phyloP scores from a whole-genome alignment of 53 echinoderm and acorn worm species.

The Mesocentrotus franciscanus region DNA sequence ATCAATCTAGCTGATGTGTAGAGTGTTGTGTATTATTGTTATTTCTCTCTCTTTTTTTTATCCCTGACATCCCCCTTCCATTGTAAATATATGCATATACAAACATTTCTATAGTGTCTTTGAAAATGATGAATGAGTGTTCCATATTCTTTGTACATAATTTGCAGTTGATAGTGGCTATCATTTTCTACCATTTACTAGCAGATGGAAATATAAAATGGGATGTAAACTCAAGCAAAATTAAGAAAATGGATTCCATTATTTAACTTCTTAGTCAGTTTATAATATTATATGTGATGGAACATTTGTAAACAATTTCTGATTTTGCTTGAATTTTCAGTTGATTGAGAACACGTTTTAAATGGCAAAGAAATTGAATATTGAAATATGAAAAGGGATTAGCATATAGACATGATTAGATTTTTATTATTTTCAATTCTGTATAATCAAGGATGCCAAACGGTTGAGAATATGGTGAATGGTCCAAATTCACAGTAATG shows the following conservation, averaged over 20 bases:
- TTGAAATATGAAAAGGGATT: not conserved
- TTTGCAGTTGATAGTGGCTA: not conserved
- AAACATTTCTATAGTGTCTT: not conserved
- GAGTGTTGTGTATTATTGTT: not conserved
- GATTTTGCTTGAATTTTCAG: not conserved
- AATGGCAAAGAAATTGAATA: not conserved
- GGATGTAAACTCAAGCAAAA: not conserved
- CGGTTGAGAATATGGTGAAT: not conserved
- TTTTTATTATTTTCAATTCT: not conserved
- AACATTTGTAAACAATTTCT: not conserved
- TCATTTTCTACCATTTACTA: not conserved
- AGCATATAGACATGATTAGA: not conserved
- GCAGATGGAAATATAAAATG: not conserved
- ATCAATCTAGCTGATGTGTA: not conserved
- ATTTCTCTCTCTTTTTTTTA: not conserved
- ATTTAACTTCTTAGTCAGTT: not conserved
- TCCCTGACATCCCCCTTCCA: not conserved
- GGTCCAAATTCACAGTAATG: not conserved
- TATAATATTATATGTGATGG: not conserved
- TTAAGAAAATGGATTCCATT: too few relatives aligned
- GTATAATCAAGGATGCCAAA: not conserved
- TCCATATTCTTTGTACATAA: not conserved
- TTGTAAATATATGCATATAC: slow-evolving; percentile 7
- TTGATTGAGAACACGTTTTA: not conserved
- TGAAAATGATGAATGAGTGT: not conserved